Conservation (phyloP, 1,140 invertebrate species). For the Pentalonia nigronervosa region DNA sequence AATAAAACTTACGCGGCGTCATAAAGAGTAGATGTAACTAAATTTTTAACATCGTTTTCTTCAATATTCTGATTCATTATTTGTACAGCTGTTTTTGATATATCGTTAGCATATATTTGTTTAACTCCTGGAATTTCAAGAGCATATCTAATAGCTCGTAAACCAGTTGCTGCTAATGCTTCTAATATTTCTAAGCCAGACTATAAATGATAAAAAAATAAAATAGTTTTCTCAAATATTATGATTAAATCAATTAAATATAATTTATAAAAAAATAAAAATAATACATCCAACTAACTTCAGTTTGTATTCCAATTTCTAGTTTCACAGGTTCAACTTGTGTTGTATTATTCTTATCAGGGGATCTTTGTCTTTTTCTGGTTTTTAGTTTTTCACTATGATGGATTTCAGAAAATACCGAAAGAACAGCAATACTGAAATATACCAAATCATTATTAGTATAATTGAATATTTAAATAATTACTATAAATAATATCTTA, state of each 20-base stretch:
- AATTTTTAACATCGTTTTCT: conserved; percentile 78
- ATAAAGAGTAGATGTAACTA: conserved; percentile 76
- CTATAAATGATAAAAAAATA: conserved; percentile 62
- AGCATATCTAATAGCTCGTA: conserved; percentile 95
- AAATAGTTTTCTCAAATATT: background rate
- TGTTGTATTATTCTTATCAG: background rate
- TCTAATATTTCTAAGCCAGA: conserved; percentile 82
- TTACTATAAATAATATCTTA: background rate
- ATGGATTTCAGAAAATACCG: conserved; percentile 68
- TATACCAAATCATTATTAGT: conserved; percentile 47
- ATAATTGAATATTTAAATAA: too few species aligned
- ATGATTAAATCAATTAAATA: background rate
- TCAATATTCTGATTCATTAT: conserved; percentile 84
- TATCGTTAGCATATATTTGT: conserved; percentile 92
- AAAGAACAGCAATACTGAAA: conserved; percentile 70
- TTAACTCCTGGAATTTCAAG: conserved; percentile 87
- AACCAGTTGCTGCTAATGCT: conserved; percentile 92
- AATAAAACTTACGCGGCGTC: conserved; percentile 79
- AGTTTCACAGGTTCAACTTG: conserved; percentile 36
- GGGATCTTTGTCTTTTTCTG: conserved; percentile 40
- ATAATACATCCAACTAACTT: background rate
- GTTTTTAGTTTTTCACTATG: conserved; percentile 62
- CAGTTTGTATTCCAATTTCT: conserved; percentile 20
- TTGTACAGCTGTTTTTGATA: conserved; percentile 85
- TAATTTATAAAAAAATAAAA: background rate